These are phyloP conservation scores for Nomada fucata DNA, from an alignment of 2,888 invertebrate genomes.

Conservation along the genomic window DNA sequence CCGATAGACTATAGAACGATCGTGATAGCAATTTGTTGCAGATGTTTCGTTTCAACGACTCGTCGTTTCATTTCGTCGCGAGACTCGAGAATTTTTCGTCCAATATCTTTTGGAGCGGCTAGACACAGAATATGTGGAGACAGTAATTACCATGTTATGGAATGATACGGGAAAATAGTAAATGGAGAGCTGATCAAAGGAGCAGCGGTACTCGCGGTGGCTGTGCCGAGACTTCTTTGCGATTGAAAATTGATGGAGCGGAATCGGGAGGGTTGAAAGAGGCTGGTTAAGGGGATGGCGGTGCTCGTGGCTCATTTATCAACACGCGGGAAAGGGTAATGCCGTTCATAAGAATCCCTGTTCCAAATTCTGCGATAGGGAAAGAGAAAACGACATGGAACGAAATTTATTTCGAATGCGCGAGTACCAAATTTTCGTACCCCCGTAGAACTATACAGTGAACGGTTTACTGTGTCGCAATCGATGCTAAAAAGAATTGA, in stretches of 20 bases:
- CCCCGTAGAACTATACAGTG: no score
- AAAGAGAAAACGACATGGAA: slow-evolving; percentile 23
- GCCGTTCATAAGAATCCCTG: slow-evolving; percentile 47
- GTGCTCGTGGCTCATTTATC: slow-evolving; percentile 76
- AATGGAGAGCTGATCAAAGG: slow-evolving; percentile 46
- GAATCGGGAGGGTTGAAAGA: slow-evolving; percentile 77
- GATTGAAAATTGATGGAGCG: slow-evolving; percentile 84
- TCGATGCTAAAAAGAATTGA: no score
- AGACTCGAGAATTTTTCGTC: no score
- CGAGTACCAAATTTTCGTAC: neutral
- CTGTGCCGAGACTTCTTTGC: slow-evolving; percentile 76
- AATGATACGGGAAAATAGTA: slow-evolving; percentile 20
- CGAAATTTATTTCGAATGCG: neutral
- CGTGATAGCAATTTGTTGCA: neutral
- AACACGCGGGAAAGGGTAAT: slow-evolving; percentile 73
- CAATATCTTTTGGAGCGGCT: no score
- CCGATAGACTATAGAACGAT: neutral
- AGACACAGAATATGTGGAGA: no score
- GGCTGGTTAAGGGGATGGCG: slow-evolving; percentile 65
- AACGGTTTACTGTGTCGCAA: no score
- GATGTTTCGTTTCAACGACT: no score
- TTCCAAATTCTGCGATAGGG: slow-evolving; percentile 48
- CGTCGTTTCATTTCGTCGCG: no score
- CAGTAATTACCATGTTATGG: no score
- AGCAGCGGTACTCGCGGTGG: slow-evolving; percentile 67